Percentiles rank a stretch among this genome's conserved stretches.
These are phyloP conservation scores for Heliconius erato DNA, from an alignment of 2,888 invertebrate species.

Conservation along the genomic window DNA sequence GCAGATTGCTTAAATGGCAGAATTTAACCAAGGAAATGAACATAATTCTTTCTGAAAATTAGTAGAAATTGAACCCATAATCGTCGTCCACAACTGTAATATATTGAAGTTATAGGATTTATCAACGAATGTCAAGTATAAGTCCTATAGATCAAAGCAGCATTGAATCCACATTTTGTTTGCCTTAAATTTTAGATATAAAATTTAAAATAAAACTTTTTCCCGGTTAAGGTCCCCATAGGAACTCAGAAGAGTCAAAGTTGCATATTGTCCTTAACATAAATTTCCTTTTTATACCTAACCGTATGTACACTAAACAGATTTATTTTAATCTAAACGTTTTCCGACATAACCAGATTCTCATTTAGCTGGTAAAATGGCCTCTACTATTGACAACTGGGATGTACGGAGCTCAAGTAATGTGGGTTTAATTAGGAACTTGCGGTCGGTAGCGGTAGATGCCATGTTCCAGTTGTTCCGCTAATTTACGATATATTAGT, in stretches of 20 bases:
- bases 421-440: slow-evolving; percentile 18
- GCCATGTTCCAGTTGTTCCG: neutral
- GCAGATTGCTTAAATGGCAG: too few species aligned
- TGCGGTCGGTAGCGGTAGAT: neutral
- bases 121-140: too few species aligned
- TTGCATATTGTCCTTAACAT: too few species aligned
- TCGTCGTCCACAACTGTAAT: neutral
- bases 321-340: neutral
- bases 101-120: neutral
- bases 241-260: too few species aligned
- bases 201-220: too few species aligned
- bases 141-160: too few species aligned
- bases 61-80: neutral
- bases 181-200: too few species aligned
- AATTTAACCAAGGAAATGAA: neutral
- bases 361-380: slow-evolving; percentile 1
- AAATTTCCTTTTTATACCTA: too few species aligned
- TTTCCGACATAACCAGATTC: neutral
- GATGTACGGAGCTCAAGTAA: slow-evolving; percentile 9
- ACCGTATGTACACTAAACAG: too few species aligned
- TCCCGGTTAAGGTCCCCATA: too few species aligned
- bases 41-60: neutral
- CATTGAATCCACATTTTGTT: too few species aligned
- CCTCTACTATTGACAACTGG: slow-evolving; percentile 1
- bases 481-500: neutral